Percentiles rank a stretch among this genome's conserved stretches.
These are phyloP conservation scores for Tor tambroides DNA, from an alignment of 2,113 vertebrate species.

Conservation along the genomic window DNA sequence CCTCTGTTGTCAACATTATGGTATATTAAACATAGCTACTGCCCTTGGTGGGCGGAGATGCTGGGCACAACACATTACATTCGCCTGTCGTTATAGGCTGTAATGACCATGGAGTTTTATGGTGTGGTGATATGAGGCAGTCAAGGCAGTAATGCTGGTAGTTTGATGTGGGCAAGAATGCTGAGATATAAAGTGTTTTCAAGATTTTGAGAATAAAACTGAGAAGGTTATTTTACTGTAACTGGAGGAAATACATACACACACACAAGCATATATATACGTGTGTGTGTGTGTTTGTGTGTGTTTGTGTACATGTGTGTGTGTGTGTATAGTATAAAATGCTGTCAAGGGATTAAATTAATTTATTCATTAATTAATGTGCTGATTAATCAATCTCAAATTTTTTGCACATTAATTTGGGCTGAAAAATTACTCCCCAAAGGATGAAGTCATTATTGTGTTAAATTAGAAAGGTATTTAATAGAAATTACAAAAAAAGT, in stretches of 20 bases:
- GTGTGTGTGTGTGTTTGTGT: no score
- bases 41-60: slow-evolving; percentile 45
- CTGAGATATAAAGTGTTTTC: slow-evolving; percentile 38
- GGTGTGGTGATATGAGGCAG: slow-evolving; percentile 44
- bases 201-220: slow-evolving; percentile 18
- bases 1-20: slow-evolving; percentile 48
- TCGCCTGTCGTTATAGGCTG: slow-evolving; percentile 33
- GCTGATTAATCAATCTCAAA: no score
- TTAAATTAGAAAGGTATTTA: no score
- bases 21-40: slow-evolving; percentile 42
- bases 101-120: slow-evolving; percentile 49
- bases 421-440: no score
- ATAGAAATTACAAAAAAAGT: no score
- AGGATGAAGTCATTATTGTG: no score
- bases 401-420: no score
- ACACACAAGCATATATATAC: no score
- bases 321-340: no score
- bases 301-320: no score
- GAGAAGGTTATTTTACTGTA: neutral
- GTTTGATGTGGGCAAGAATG: slow-evolving; percentile 52
- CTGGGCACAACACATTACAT: slow-evolving; percentile 29
- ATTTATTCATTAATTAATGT: no score
- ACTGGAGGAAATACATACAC: neutral
- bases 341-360: no score
- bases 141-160: slow-evolving; percentile 13